Conservation (phyloP, 2,888 invertebrate genomes). For the Ethmia dodecea region DNA sequence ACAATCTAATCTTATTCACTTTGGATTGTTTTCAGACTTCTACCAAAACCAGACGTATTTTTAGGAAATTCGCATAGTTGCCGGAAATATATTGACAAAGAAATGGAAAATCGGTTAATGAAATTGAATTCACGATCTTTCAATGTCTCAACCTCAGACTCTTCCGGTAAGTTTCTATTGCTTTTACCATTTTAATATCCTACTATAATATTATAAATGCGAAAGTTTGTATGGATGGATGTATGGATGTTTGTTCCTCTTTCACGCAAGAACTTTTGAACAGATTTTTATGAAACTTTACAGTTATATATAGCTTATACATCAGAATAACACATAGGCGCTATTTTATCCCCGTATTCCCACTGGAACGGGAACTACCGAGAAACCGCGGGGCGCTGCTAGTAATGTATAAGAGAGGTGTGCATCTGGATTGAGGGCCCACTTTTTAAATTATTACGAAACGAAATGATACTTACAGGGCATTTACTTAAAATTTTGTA, state of each 20-base stretch:
- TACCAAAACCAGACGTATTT: conserved; percentile 33
- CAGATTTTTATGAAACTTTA: background rate
- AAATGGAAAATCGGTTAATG: conserved; percentile 47
- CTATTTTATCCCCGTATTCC: too few species aligned
- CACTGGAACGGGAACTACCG: too few species aligned
- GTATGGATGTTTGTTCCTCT: background rate
- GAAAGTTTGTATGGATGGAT: too few species aligned
- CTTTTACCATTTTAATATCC: too few species aligned
- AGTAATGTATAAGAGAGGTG: too few species aligned
- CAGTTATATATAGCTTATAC: background rate
- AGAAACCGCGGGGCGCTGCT: too few species aligned
- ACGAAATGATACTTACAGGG: too few species aligned
- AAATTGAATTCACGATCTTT: conserved; percentile 31
- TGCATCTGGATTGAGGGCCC: too few species aligned
- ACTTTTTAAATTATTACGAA: too few species aligned
- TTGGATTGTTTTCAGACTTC: conserved; percentile 38
- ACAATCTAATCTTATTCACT: conserved; percentile 53
- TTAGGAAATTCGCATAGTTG: conserved; percentile 16
- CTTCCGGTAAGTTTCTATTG: conserved; percentile 37
- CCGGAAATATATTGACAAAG: conserved; percentile 18
- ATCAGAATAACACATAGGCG: background rate
- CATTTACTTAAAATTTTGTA: too few species aligned
- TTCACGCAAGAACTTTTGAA: background rate
- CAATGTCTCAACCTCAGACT: conserved; percentile 35
- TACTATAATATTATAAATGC: too few species aligned